Evolutionary conservation across 2,113 vertebrate genomes (phyloP), one percentile per base, ranked within the genome.

Genomic region (Myiozetetes cayanensis): DNA sequence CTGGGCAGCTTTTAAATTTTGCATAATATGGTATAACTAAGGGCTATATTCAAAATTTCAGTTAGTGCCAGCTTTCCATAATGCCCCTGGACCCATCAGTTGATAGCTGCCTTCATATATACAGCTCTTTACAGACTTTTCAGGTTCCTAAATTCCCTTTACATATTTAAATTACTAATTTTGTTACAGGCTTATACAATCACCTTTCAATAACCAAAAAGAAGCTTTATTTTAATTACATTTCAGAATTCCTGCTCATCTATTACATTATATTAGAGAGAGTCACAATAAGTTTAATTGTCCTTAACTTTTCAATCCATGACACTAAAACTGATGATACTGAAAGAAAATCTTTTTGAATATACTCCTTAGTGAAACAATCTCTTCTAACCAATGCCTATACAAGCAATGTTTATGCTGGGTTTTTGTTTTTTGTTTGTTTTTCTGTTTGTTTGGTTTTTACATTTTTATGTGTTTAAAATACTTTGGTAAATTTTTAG

Each of bases 401-500:
- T 98, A 98, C 97, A 97, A 98, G 85, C 89, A 97, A 97, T 96
- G 98, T 98, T 98, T 97, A 98, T 98, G 98, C 98, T 99, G 97
- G 91, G 76, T 43, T 97, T 97, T 96, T 85, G 91, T 93, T 98
- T 98, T 93, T 44, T 89, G 37, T 97, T 99, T 99, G 98, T 98
- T 98, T 98, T 97, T 92, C 71, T 93, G 65, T 94, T 85, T 99
- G 98, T 98, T 96, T 98, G 98, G 92, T 83, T 98, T 97, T 96
- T 97, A 94, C 95, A 98, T 98, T 99, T 99, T 98, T 99, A 99
- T 98, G 98, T 99, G 97, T 99, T 98, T 96, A 98, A 98, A 98
- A 98, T 98, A 98, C 98, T 99, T 99, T 98, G 98, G 98, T 99
- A 99, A 98, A 93, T 98, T 99, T 99, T 99, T 99, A 99, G 98